Conservation (phyloP, 2,113 vertebrate genomes). For the Trichechus manatus region DNA sequence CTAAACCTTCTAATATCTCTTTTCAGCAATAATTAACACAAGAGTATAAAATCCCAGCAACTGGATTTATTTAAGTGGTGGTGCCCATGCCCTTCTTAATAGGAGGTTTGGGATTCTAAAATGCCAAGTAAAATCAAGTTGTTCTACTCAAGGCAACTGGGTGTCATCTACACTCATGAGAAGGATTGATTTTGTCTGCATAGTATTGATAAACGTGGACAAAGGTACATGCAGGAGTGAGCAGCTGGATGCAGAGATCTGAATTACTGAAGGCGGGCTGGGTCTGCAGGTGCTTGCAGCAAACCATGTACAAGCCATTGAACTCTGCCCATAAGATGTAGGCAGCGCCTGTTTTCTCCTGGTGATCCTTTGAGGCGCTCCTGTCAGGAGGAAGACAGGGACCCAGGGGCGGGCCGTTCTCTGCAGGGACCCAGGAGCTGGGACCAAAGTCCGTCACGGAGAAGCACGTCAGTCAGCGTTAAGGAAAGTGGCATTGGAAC, state of each 20-base stretch:
- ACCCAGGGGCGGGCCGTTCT: background rate
- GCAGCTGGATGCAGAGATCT: background rate
- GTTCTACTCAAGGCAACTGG: background rate
- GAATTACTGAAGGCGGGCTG: accelerated
- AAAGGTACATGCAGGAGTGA: background rate
- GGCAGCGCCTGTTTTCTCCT: background rate
- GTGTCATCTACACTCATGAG: background rate
- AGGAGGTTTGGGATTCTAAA: background rate
- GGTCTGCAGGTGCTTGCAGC: background rate
- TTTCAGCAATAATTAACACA: background rate
- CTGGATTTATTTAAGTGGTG: background rate
- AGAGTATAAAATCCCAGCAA: background rate
- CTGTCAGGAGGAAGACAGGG: background rate
- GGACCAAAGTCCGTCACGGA: background rate
- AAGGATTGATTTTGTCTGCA: background rate
- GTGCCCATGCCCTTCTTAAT: background rate
- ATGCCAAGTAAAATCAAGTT: background rate
- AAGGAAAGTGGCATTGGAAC: background rate
- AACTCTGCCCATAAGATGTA: background rate
- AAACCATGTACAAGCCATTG: background rate
- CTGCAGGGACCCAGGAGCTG: background rate
- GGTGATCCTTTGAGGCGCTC: background rate
- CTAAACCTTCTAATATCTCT: background rate
- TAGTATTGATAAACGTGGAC: background rate
- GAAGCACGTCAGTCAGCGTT: background rate